A percentile compares a stretch with the other conserved stretches of the same genome.
These are phyloP conservation scores for Anseranas semipalmata DNA, from an alignment of 2,113 vertebrate genomes.

Conservation along the genomic window DNA sequence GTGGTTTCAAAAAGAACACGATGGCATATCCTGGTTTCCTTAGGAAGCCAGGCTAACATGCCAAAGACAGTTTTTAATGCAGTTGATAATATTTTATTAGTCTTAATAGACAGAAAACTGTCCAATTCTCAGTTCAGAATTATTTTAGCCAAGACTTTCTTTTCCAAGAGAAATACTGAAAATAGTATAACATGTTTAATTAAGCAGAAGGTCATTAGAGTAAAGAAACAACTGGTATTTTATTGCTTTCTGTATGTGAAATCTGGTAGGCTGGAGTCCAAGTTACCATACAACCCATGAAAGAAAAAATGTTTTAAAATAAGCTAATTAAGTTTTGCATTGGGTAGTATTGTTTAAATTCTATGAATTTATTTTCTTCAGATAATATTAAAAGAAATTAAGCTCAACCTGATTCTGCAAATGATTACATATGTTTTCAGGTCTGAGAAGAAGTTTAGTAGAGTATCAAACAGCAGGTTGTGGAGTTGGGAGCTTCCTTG, in stretches of 20 bases:
- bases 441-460: neutral
- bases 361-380: neutral
- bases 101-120: neutral
- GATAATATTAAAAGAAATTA: neutral
- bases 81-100: neutral
- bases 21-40: neutral
- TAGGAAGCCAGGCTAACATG: neutral
- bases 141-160: neutral
- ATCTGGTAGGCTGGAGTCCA: neutral
- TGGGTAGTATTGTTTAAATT: neutral
- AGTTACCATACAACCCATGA: neutral
- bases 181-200: neutral
- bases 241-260: neutral
- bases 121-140: neutral
- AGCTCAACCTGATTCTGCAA: neutral
- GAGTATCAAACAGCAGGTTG: accelerated
- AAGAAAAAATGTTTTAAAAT: neutral
- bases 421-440: neutral
- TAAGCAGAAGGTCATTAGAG: neutral
- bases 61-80: neutral
- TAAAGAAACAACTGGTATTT: neutral
- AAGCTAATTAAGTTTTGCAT: neutral
- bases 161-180: neutral
- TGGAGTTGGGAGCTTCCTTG: neutral
- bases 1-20: neutral